Evolutionary conservation across 2,888 invertebrate species (phyloP).

Genomic region (Amorpha juglandis): DNA sequence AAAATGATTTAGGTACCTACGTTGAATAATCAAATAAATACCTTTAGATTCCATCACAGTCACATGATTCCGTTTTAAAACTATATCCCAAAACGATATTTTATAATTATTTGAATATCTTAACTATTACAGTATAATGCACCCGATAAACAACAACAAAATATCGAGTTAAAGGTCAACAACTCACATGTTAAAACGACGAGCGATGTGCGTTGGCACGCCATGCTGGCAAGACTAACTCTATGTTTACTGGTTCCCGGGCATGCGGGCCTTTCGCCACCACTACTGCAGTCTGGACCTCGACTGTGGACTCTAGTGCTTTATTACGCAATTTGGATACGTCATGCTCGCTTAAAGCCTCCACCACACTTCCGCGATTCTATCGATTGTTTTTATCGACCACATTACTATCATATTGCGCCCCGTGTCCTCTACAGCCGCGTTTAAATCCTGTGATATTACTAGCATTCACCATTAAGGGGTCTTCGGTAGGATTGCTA

Average conservation of each 20-base stretch:
- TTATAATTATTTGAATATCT: background rate
- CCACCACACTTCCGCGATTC: too few species aligned
- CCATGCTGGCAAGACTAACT: constrained; percentile 54
- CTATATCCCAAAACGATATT: background rate
- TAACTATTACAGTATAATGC: background rate
- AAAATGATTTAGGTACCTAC: too few species aligned
- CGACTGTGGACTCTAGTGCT: background rate
- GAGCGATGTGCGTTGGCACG: constrained; percentile 61
- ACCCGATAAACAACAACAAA: constrained; percentile 13
- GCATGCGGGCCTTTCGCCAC: background rate
- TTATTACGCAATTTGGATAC: too few species aligned
- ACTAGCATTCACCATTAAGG: too few species aligned
- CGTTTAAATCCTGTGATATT: too few species aligned
- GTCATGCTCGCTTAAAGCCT: too few species aligned
- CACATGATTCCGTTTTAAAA: background rate
- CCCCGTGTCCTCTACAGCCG: too few species aligned
- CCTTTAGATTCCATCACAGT: background rate
- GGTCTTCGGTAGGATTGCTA: too few species aligned
- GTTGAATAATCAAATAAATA: too few species aligned
- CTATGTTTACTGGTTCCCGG: background rate
- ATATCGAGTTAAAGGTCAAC: constrained; percentile 31
- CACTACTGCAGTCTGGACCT: background rate
- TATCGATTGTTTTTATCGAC: too few species aligned
- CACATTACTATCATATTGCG: too few species aligned
- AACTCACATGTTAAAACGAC: constrained; percentile 76